Conservation (phyloP, 92 coral and sea anemone species). For the Heteractis magnifica region DNA sequence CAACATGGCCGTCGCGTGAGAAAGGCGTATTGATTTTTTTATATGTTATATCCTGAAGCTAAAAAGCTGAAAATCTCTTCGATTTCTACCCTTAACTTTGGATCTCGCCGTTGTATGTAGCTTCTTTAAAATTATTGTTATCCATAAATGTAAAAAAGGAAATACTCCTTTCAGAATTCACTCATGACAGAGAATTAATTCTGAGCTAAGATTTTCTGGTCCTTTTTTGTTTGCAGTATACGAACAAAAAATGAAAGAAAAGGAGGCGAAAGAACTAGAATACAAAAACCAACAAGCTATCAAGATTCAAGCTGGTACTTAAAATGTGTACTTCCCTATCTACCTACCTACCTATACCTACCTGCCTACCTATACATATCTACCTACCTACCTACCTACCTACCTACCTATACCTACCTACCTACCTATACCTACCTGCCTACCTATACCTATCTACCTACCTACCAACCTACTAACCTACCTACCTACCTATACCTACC, state of each 20-base stretch:
- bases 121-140: no score
- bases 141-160: no score
- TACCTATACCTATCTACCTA: neutral
- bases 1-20: no score
- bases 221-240: conserved; percentile 15
- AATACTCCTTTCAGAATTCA: neutral
- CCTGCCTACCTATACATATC: neutral
- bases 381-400: neutral
- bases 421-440: neutral
- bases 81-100: no score
- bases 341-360: no score
- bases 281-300: conserved; percentile 35
- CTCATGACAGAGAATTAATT: neutral
- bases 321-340: neutral
- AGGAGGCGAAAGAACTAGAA: conserved; percentile 10
- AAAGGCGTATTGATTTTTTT: no score
- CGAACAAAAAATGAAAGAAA: conserved; percentile 31
- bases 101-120: no score
- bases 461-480: no score
- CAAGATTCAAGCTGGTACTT: conserved; percentile 68
- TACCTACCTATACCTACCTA: neutral
- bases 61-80: no score
- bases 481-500: neutral
- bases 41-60: no score
- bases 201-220: neutral